Evolutionary conservation across 2,113 vertebrate species (phyloP).

Genomic region (Odobenus rosmarus): DNA sequence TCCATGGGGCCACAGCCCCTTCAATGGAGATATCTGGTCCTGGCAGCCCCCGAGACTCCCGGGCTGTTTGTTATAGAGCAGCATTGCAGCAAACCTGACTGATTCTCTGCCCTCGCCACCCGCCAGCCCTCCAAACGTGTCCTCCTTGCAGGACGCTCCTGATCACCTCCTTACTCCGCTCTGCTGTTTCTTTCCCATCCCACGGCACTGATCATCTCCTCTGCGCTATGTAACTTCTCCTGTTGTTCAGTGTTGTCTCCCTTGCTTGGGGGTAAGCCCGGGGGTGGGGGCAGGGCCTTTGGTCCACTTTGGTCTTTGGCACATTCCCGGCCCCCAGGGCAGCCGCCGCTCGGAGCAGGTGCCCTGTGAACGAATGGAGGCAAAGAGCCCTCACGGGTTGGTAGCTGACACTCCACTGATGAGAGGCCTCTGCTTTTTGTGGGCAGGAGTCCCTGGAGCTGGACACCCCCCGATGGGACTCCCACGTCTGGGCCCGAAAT

Average conservation of each 20-base stretch:
- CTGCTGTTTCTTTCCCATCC: not conserved
- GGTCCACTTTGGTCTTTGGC: not conserved
- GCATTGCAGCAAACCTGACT: not conserved
- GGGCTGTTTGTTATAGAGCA: not conserved
- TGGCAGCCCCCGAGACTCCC: rapidly evolving
- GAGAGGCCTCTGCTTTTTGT: rapidly evolving
- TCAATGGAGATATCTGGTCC: rapidly evolving
- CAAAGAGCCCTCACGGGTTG: rapidly evolving
- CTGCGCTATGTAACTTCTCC: rapidly evolving
- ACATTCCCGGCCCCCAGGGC: not conserved
- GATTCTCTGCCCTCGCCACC: rapidly evolving
- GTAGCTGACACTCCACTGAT: not conserved
- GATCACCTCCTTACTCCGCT: rapidly evolving
- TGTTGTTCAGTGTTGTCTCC: rapidly evolving
- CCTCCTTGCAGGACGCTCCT: not conserved
- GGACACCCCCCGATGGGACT: too few species aligned
- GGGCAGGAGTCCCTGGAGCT: not conserved
- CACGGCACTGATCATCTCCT: not conserved
- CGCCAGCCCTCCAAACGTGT: not conserved
- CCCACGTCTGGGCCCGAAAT: not conserved
- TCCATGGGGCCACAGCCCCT: rapidly evolving
- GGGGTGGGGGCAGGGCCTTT: not conserved
- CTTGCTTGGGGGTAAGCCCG: not conserved
- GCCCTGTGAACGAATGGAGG: not conserved
- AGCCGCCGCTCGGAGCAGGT: not conserved